Percentiles rank a stretch among this genome's conserved stretches.
Conservation (phyloP, 2,113 vertebrate species). For the Protobothrops flavoviridis region DNA sequence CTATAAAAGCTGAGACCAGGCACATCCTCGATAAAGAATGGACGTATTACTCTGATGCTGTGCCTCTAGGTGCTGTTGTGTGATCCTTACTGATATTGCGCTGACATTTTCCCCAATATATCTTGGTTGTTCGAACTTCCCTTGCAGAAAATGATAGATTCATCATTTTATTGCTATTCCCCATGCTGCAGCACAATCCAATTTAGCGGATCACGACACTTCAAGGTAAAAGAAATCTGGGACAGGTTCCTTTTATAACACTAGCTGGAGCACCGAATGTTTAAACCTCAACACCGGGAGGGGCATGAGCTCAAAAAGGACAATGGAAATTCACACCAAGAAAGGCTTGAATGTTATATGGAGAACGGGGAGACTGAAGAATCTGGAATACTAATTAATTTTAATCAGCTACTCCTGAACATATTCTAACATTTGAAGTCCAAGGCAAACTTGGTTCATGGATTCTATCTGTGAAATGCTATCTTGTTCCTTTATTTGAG, state of each 20-base stretch:
- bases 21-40: neutral
- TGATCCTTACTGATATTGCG: neutral
- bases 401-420: neutral
- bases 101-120: neutral
- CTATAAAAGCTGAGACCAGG: neutral
- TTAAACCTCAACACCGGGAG: neutral
- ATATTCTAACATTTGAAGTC: neutral
- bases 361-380: neutral
- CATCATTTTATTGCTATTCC: neutral
- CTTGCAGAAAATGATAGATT: neutral
- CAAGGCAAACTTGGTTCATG: fast-evolving
- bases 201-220: neutral
- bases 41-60: neutral
- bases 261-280: neutral
- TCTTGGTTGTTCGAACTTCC: neutral
- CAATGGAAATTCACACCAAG: neutral
- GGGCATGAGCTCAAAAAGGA: neutral
- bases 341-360: neutral
- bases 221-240: neutral
- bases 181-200: neutral
- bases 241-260: neutral
- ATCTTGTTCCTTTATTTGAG: fast-evolving
- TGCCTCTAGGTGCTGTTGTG: neutral
- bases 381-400: no score
- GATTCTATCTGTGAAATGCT: neutral